Conservation (phyloP, 30 jellyfish, hydroid and myxozoan genomes). For the Aurelia sp. region DNA sequence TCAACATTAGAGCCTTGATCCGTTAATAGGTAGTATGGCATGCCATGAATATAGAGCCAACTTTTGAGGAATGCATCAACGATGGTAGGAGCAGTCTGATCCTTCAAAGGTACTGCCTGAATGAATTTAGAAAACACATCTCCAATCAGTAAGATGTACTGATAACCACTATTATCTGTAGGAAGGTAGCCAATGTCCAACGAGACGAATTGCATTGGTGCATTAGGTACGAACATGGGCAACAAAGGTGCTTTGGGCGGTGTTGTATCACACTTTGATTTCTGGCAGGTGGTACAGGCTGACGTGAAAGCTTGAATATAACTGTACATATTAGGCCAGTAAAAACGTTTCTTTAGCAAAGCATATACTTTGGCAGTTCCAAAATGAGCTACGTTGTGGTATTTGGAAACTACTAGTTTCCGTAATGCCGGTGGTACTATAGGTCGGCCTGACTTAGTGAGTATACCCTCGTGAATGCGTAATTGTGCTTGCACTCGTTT, state of each 20-base stretch:
- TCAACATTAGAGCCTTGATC: constrained; percentile 60
- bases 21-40: constrained; percentile 37
- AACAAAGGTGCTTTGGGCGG: constrained; percentile 69
- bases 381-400: constrained; percentile 44
- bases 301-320: constrained; percentile 23
- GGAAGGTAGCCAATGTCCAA: constrained; percentile 62
- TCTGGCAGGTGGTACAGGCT: constrained; percentile 44
- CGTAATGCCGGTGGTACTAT: constrained; percentile 35
- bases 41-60: constrained; percentile 37
- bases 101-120: constrained; percentile 66
- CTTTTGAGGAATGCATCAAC: constrained; percentile 35
- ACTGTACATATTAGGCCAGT: constrained; percentile 66
- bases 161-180: constrained; percentile 40
- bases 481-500: too few species aligned
- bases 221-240: constrained; percentile 53
- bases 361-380: constrained; percentile 58
- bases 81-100: constrained; percentile 49
- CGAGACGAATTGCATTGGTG: constrained; percentile 57
- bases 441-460: constrained; percentile 59
- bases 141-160: constrained; percentile 46
- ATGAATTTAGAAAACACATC: constrained; percentile 55
- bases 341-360: constrained; percentile 47
- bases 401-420: constrained; percentile 18
- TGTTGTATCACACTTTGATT: constrained; percentile 48
- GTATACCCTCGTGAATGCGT: constrained; percentile 36